phyloP scores from a whole-genome alignment of 1,140 invertebrate species.

The Metaphire vulgaris region DNA sequence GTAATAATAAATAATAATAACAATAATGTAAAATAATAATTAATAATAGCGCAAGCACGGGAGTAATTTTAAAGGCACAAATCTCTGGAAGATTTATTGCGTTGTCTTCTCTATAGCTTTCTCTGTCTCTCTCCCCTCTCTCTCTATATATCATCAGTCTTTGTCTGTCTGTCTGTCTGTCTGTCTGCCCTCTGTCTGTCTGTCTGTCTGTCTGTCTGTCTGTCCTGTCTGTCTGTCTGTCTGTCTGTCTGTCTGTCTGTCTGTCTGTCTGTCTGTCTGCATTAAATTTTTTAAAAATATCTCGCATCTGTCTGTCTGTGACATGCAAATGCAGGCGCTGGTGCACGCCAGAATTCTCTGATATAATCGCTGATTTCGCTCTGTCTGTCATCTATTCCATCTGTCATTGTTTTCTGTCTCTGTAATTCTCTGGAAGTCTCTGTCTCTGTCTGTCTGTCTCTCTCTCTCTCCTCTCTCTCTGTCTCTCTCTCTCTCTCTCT shows the following conservation, averaged over 20 bases:
- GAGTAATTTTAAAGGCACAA: no score
- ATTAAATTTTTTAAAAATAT: no score
- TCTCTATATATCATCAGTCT: no score
- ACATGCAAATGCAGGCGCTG: neutral
- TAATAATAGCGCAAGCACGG: no score
- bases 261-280: neutral
- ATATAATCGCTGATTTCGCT: neutral
- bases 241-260: neutral
- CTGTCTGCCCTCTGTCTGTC: neutral
- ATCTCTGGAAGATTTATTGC: no score
- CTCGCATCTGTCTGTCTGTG: neutral
- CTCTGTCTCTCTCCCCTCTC: no score
- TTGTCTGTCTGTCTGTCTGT: no score
- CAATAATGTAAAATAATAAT: no score
- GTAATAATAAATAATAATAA: no score
- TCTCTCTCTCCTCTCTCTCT: conserved; percentile 1
- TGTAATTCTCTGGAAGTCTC: neutral
- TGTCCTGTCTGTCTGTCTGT: neutral
- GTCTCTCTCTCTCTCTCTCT: neutral
- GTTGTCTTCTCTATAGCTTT: no score
- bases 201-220: neutral
- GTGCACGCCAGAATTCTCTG: neutral
- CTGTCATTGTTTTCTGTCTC: no score
- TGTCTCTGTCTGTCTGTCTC: neutral
- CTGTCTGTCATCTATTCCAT: neutral